Conservation (phyloP, 2,797 vertebrate species). For the Oreortyx pictus region DNA sequence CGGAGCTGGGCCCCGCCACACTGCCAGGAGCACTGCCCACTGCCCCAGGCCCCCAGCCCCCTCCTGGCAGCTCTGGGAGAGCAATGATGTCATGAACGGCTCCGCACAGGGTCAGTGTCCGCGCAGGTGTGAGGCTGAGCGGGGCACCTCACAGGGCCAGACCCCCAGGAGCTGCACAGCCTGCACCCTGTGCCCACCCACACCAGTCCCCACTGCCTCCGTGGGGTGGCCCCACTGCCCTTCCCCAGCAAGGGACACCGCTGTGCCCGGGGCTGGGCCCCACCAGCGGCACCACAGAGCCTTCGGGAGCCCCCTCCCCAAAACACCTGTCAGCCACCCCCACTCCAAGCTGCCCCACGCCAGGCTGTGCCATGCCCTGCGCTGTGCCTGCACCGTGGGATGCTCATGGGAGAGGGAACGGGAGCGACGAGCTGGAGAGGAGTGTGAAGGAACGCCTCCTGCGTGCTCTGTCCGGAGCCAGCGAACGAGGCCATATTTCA, state of each 20-base stretch:
- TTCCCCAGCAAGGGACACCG: background rate
- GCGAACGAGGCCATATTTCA: conserved; percentile 69
- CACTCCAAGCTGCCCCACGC: background rate
- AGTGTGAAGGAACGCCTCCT: conserved; percentile 62
- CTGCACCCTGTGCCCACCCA: background rate
- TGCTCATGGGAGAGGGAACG: conserved; percentile 21
- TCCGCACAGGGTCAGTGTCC: background rate
- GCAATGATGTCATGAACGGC: background rate
- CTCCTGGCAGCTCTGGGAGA: background rate
- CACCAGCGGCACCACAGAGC: background rate
- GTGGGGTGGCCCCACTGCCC: background rate
- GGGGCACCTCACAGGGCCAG: too few relatives aligned
- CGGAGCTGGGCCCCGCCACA: background rate
- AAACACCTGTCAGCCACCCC: background rate
- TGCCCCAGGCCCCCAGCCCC: background rate
- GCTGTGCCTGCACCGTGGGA: background rate
- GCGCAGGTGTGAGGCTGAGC: too few relatives aligned
- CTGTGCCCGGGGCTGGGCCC: background rate
- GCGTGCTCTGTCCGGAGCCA: conserved; percentile 63
- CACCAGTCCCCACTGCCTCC: background rate
- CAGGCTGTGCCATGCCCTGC: background rate
- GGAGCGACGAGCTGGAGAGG: background rate
- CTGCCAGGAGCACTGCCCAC: background rate
- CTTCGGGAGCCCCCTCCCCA: background rate
- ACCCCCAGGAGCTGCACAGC: background rate